Percentiles rank a stretch among this genome's conserved stretches.
Evolutionary conservation across 2,888 invertebrate species (phyloP).

Genomic region (Dolomedes plantarius): DNA sequence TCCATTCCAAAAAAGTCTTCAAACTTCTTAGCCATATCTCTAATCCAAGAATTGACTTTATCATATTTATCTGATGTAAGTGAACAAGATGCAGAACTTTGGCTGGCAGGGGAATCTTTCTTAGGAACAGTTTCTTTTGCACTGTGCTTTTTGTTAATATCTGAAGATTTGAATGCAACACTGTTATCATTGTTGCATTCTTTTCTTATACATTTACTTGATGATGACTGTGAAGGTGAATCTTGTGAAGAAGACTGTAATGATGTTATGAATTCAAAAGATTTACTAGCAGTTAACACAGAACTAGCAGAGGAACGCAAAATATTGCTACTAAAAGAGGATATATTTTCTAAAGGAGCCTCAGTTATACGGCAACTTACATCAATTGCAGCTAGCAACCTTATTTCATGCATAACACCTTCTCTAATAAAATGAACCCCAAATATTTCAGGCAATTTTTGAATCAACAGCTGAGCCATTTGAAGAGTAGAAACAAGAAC

Average conservation of each 20-base stretch:
- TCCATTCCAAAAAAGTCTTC: conserved; percentile 81
- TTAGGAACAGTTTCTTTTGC: conserved; percentile 12
- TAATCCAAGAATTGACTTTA: conserved; percentile 93
- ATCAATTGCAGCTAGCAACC: conserved; percentile 80
- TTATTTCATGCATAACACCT: conserved; percentile 93
- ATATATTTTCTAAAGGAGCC: conserved; percentile 29
- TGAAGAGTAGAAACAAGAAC: conserved; percentile 98
- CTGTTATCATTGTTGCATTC: conserved; percentile 15
- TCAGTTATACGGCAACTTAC: conserved; percentile 23
- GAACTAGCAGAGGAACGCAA: conserved; percentile 34
- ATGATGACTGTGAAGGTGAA: neutral
- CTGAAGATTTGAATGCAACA: conserved; percentile 29
- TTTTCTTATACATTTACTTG: conserved; percentile 28
- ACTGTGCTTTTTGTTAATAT: conserved; percentile 1
- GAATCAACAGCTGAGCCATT: conserved; percentile 97
- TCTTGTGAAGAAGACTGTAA: neutral
- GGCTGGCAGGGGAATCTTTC: neutral
- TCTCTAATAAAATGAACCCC: conserved; percentile 96
- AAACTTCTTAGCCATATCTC: conserved; percentile 83
- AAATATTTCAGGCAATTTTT: conserved; percentile 96
- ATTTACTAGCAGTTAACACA: conserved; percentile 1
- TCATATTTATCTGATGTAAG: conserved; percentile 84
- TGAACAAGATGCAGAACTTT: conserved; percentile 79
- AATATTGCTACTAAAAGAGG: conserved; percentile 28
- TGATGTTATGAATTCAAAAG: conserved; percentile 20